Conservation (phyloP, 30 jellyfish, hydroid and myxozoan species). For the Turritopsis dohrnii region DNA sequence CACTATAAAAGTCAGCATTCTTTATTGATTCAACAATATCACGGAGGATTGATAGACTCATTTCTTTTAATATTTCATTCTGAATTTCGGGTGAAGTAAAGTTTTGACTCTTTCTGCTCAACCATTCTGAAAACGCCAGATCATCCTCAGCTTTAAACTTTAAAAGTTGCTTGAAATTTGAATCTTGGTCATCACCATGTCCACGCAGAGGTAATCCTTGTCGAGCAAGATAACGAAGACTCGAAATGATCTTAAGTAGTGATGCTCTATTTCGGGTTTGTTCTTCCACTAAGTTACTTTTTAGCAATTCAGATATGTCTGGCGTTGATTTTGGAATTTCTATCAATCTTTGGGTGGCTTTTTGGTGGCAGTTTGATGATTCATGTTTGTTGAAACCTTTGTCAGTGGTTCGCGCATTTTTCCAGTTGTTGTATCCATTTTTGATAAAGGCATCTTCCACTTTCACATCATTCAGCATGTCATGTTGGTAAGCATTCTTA, state of each 20-base stretch:
- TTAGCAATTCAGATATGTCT: no score
- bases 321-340: no score
- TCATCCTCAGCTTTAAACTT: constrained; percentile 16
- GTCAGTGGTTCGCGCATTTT: not conserved
- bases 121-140: constrained; percentile 12
- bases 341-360: not conserved
- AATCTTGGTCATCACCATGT: not conserved
- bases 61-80: constrained; percentile 29
- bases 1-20: not conserved
- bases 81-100: constrained; percentile 43
- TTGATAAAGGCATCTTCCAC: not conserved
- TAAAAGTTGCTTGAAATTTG: constrained; percentile 22
- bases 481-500: no score
- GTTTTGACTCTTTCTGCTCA: not conserved
- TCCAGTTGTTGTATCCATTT: not conserved
- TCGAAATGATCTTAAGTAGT: no score
- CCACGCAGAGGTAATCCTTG: constrained; percentile 14
- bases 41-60: constrained; percentile 16
- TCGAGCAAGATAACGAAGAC: constrained; percentile 10
- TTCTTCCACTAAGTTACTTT: no score
- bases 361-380: not conserved
- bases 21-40: no score
- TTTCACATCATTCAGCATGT: no score
- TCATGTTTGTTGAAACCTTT: not conserved
- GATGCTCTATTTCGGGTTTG: no score